These are phyloP conservation scores for Lophotriccus pileatus DNA, from an alignment of 2,797 vertebrate genomes.

Conservation along the genomic window DNA sequence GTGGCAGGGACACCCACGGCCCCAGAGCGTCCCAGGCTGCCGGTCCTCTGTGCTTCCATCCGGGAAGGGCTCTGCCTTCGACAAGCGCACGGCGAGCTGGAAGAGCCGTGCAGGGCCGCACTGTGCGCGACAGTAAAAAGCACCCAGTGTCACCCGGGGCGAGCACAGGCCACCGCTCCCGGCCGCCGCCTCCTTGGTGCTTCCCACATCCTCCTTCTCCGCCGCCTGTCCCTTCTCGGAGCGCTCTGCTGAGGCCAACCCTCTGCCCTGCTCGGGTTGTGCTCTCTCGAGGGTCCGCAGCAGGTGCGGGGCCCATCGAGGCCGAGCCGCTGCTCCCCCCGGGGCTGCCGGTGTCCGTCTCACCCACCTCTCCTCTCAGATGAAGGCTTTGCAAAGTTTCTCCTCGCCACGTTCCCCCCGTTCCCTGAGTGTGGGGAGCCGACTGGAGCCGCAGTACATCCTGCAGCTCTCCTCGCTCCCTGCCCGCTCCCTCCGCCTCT, in stretches of 20 bases:
- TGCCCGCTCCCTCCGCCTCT: background rate
- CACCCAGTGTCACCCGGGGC: rapidly evolving
- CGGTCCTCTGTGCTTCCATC: background rate
- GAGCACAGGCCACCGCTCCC: background rate
- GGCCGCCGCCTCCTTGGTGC: background rate
- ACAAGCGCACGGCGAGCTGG: rapidly evolving
- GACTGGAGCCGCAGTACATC: background rate
- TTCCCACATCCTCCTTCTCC: background rate
- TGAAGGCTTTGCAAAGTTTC: background rate
- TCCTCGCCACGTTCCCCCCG: background rate
- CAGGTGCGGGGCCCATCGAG: background rate
- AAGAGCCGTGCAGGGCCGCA: background rate
- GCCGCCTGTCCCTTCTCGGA: background rate
- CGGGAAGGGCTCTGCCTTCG: background rate
- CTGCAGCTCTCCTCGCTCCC: background rate
- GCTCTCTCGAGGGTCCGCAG: background rate
- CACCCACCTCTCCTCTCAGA: background rate
- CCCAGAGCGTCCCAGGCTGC: background rate
- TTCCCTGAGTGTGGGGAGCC: background rate
- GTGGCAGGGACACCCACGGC: background rate
- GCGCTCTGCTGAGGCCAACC: background rate
- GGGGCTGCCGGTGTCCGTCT: background rate
- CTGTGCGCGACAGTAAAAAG: rapidly evolving
- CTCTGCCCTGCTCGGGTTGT: background rate
- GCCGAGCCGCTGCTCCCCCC: background rate